Conservation (phyloP, 2,888 invertebrate genomes). For the Cosmia trapezina region DNA sequence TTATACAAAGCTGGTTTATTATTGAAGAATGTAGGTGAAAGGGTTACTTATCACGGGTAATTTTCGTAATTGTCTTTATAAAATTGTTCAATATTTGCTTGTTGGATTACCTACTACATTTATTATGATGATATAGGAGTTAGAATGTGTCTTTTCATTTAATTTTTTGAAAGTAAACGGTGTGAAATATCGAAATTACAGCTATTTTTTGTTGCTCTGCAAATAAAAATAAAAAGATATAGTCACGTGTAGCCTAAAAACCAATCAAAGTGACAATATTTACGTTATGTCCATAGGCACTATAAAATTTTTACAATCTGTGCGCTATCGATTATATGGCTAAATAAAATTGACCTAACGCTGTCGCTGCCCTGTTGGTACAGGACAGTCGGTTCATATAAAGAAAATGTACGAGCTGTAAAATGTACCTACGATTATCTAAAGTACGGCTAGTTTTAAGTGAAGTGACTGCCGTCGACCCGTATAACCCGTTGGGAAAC, state of each 20-base stretch:
- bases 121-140: not conserved
- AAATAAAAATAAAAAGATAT: not conserved
- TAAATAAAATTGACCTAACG: constrained; percentile 8
- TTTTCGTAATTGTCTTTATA: constrained; percentile 30
- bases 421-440: constrained; percentile 30
- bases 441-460: constrained; percentile 28
- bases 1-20: constrained; percentile 44
- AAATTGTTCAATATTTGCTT: constrained; percentile 8
- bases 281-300: not conserved
- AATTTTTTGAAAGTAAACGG: not conserved
- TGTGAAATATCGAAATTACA: not conserved
- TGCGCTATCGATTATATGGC: not conserved
- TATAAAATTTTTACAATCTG: not conserved
- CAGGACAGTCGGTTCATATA: not conserved
- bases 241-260: not conserved
- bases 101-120: not conserved
- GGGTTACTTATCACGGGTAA: constrained; percentile 29
- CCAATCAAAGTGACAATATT: constrained; percentile 1
- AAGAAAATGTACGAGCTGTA: constrained; percentile 17
- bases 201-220: not conserved
- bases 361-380: not conserved
- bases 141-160: not conserved
- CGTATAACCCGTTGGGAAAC: constrained; percentile 18
- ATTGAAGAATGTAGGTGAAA: constrained; percentile 43
- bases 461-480: constrained; percentile 15